These are phyloP conservation scores for Phalacrocorax brasilianus DNA, from an alignment of 2,113 vertebrate genomes.

Conservation along the genomic window DNA sequence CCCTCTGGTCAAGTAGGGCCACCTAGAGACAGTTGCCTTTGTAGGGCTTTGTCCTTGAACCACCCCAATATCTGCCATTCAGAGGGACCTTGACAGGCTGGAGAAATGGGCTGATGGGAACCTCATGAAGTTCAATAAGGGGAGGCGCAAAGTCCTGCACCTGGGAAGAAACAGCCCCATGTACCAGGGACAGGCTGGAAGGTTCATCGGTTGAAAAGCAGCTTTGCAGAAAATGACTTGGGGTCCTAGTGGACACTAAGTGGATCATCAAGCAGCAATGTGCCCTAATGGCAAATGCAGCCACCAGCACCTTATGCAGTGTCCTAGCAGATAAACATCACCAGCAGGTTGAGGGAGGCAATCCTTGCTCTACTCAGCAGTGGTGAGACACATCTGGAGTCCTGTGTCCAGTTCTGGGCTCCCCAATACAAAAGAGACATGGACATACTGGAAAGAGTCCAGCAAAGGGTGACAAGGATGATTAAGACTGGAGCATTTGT, in stretches of 20 bases:
- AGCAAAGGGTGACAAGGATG: neutral
- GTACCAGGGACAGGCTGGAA: neutral
- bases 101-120: neutral
- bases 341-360: neutral
- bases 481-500: neutral
- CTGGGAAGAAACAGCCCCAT: neutral
- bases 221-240: neutral
- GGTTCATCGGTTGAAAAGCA: neutral
- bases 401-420: neutral
- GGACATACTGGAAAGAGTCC: neutral
- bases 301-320: neutral
- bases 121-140: neutral
- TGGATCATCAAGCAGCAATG: neutral
- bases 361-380: neutral
- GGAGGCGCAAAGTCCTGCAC: neutral
- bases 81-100: neutral
- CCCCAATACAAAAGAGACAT: neutral
- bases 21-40: neutral
- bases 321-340: neutral
- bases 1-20: neutral
- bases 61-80: neutral
- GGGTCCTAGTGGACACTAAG: neutral
- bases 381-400: neutral
- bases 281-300: neutral
- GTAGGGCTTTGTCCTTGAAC: neutral